Evolutionary conservation across 2,113 vertebrate species (phyloP).

Genomic region (Phainopepla nitens): DNA sequence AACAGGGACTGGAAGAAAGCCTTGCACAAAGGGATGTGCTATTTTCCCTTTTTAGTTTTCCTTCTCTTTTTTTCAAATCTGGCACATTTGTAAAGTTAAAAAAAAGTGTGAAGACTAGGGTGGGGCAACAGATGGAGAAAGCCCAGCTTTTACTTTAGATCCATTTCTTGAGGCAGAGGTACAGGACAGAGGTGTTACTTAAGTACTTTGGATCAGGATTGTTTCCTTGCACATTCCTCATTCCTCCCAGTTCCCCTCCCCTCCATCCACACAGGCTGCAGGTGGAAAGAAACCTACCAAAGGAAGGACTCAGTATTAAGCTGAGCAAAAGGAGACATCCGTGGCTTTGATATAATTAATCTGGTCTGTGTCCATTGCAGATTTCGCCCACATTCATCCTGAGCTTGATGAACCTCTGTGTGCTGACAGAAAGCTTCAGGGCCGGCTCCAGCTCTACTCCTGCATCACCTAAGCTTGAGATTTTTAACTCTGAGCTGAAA

Average conservation of each 20-base stretch:
- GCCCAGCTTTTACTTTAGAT: background rate
- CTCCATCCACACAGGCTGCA: background rate
- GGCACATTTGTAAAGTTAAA: background rate
- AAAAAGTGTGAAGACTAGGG: background rate
- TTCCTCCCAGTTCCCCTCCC: background rate
- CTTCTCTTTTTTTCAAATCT: background rate
- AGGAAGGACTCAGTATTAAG: background rate
- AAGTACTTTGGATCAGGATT: background rate
- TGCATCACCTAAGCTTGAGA: background rate
- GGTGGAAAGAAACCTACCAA: background rate
- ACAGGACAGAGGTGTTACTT: background rate
- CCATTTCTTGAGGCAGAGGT: background rate
- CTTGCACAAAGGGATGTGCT: conserved; percentile 47
- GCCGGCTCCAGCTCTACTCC: background rate
- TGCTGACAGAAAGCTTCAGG: background rate
- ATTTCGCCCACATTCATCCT: rapidly evolving
- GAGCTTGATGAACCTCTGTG: background rate
- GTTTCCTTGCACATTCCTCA: background rate
- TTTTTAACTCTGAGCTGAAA: background rate
- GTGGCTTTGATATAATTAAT: background rate
- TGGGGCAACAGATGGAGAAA: background rate
- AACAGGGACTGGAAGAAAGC: conserved; percentile 44
- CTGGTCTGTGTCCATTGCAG: rapidly evolving
- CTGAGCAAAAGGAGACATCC: background rate
- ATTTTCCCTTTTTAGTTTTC: background rate